Evolutionary conservation across 23 tunicate genomes (phyloP).

Genomic region (Corella eumyota): DNA sequence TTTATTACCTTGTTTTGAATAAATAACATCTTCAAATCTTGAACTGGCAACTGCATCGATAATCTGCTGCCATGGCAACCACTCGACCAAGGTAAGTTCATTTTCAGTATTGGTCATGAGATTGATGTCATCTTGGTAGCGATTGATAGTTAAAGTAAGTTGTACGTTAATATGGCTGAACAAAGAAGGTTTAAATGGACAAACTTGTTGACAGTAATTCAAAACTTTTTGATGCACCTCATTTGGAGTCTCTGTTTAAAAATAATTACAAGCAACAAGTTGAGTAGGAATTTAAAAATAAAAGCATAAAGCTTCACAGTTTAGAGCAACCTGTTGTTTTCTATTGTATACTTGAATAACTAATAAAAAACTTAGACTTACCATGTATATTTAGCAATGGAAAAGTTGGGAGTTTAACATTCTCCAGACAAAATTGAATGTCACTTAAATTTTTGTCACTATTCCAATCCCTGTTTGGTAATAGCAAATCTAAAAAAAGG

Average conservation of each 20-base stretch:
- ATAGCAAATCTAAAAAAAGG: too few relatives aligned
- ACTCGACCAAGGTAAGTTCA: constrained; percentile 10
- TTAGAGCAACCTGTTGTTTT: too few relatives aligned
- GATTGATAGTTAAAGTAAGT: constrained; percentile 1
- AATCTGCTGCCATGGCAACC: constrained; percentile 25
- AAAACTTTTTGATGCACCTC: background rate
- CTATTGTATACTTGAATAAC: too few relatives aligned
- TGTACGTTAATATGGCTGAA: background rate
- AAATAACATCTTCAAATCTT: background rate
- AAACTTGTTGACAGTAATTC: constrained; percentile 18
- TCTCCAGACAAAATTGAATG: background rate
- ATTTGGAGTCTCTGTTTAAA: background rate
- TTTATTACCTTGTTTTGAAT: too few relatives aligned
- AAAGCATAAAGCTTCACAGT: too few relatives aligned
- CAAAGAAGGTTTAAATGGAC: constrained; percentile 12
- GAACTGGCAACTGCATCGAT: constrained; percentile 33
- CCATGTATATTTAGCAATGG: constrained; percentile 9
- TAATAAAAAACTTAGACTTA: constrained; percentile 8
- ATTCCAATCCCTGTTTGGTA: constrained; percentile 11
- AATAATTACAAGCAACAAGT: too few relatives aligned
- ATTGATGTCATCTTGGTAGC: background rate
- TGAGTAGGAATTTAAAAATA: too few relatives aligned
- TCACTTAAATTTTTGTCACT: background rate
- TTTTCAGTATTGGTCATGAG: background rate
- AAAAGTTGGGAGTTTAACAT: constrained; percentile 9